Evolutionary conservation across 2,113 vertebrate species (phyloP).

Genomic region (Myiozetetes cayanensis): DNA sequence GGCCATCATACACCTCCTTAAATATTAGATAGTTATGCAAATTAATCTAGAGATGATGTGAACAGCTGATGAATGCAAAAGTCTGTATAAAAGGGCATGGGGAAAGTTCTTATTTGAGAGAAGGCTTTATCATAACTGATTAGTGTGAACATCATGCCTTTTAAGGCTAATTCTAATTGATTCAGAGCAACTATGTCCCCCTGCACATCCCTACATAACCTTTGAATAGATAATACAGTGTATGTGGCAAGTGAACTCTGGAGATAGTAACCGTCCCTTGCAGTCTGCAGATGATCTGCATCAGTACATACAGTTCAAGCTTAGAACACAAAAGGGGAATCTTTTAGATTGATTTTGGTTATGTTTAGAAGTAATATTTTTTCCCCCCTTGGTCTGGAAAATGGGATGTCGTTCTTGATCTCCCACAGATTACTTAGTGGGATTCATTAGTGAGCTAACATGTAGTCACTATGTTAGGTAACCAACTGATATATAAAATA

Average conservation of each 20-base stretch:
- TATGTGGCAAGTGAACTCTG: background rate
- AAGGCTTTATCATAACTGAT: background rate
- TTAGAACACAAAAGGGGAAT: background rate
- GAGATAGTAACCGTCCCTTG: background rate
- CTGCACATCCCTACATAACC: background rate
- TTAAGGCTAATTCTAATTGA: background rate
- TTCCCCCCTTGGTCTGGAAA: background rate
- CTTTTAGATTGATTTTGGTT: background rate
- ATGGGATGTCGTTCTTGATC: background rate
- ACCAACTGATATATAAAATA: background rate
- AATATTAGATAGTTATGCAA: slow-evolving; percentile 67
- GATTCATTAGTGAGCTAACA: background rate
- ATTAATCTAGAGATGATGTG: slow-evolving; percentile 8
- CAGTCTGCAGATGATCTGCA: background rate
- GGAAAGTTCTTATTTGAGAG: background rate
- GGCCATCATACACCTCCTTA: slow-evolving; percentile 76
- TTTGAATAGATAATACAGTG: background rate
- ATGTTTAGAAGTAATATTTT: background rate
- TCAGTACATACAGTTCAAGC: background rate
- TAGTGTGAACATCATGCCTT: background rate
- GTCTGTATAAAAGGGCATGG: background rate
- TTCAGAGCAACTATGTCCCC: background rate
- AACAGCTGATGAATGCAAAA: background rate
- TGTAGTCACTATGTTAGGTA: background rate
- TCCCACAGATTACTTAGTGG: background rate